Conservation (phyloP, 2,888 invertebrate species). For the Xiphydria camelus region DNA sequence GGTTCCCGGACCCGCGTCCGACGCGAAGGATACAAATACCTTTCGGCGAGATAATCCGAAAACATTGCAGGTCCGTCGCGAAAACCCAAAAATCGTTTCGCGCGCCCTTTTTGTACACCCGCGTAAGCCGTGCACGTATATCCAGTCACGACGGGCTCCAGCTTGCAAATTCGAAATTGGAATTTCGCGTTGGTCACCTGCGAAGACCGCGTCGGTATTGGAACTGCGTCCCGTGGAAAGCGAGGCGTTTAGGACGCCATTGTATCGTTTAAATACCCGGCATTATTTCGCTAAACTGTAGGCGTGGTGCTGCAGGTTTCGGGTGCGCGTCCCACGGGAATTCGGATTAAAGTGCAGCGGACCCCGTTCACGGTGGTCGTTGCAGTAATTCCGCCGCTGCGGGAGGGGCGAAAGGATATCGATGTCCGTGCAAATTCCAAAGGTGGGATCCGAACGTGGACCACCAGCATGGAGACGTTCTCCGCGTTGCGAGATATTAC, state of each 20-base stretch:
- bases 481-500: no score
- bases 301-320: constrained; percentile 39
- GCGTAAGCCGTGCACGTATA: not conserved
- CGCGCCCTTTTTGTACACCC: not conserved
- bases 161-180: constrained; percentile 6
- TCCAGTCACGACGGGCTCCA: not conserved
- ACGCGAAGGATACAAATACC: no score
- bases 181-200: constrained; percentile 13
- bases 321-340: constrained; percentile 9
- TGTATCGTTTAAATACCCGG: constrained; percentile 42
- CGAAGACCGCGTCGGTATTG: not conserved
- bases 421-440: not conserved
- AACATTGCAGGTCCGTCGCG: constrained; percentile 5
- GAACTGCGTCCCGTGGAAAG: no score
- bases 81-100: not conserved
- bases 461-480: no score
- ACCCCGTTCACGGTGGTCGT: not conserved
- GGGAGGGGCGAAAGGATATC: no score
- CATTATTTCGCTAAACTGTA: constrained; percentile 50
- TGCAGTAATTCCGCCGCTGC: no score
- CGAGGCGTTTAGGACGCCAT: constrained; percentile 35
- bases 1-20: no score
- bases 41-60: constrained; percentile 7
- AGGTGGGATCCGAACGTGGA: no score
- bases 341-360: constrained; percentile 1